phyloP scores from a whole-genome alignment of 2,888 invertebrate genomes.

The Lepas anatifera region DNA sequence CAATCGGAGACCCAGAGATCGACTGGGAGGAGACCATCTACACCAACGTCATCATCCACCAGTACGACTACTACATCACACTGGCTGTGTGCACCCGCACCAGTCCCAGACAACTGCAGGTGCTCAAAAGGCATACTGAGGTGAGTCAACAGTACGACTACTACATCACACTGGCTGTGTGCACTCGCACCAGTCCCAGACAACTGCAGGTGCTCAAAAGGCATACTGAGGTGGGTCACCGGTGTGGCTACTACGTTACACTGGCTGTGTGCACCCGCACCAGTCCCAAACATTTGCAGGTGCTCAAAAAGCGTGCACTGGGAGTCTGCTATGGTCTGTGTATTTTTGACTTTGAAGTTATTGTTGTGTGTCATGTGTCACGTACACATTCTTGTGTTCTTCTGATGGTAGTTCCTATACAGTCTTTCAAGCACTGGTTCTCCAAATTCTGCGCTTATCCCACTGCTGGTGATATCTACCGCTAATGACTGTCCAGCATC shows the following conservation, averaged over 20 bases:
- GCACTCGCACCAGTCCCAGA: conserved; percentile 92
- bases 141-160: conserved; percentile 98
- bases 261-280: conserved; percentile 96
- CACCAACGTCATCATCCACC: conserved; percentile 90
- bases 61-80: conserved; percentile 95
- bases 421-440: no score
- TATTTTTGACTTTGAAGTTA: no score
- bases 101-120: conserved; percentile 93
- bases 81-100: conserved; percentile 96
- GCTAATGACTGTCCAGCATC: no score
- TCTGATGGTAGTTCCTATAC: no score
- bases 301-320: conserved; percentile 79
- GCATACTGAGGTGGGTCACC: conserved; percentile 87
- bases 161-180: conserved; percentile 91
- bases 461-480: no score
- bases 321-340: no score
- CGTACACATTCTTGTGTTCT: no score
- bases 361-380: no score
- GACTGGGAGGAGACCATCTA: conserved; percentile 99
- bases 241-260: conserved; percentile 95
- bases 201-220: conserved; percentile 89
- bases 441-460: no score
- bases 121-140: conserved; percentile 78
- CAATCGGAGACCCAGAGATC: conserved; percentile 88
- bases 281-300: conserved; percentile 93